Evolutionary conservation across 2,113 vertebrate species (phyloP).

Genomic region (Paradoxurus hermaphroditus): DNA sequence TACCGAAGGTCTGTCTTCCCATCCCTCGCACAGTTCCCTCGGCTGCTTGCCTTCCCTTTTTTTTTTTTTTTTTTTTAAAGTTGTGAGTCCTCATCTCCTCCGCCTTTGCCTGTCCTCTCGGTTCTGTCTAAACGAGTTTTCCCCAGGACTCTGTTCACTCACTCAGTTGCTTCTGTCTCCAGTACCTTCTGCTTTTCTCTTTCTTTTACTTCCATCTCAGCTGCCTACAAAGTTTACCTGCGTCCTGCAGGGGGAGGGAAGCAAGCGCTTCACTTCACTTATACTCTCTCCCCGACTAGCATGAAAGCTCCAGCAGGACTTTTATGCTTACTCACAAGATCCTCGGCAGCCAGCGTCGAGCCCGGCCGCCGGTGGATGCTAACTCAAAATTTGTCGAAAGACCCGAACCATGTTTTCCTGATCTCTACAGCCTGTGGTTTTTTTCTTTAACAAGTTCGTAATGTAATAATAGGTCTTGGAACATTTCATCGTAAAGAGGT

Average conservation of each 20-base stretch:
- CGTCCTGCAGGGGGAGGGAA: background rate
- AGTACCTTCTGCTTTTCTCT: background rate
- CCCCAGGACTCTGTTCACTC: background rate
- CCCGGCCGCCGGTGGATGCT: background rate
- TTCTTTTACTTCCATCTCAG: background rate
- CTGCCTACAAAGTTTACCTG: background rate
- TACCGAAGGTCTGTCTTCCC: background rate
- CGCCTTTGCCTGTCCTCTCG: background rate
- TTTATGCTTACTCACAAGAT: background rate
- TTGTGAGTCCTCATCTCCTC: background rate
- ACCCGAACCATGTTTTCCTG: background rate
- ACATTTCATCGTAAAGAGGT: background rate
- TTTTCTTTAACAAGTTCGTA: background rate
- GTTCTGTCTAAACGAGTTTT: background rate
- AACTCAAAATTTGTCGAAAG: background rate
- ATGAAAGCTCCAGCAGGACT: background rate
- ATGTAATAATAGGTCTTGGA: background rate
- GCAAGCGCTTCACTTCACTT: background rate
- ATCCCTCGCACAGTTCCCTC: background rate
- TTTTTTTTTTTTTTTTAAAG: background rate
- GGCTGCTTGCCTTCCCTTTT: rapidly evolving
- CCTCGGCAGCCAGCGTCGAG: background rate
- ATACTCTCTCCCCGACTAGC: background rate
- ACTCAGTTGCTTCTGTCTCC: background rate
- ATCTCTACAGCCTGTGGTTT: background rate